Percentiles rank a stretch among this genome's conserved stretches.
These are phyloP conservation scores for Leucosticte australis DNA, from an alignment of 2,113 vertebrate species.

Conservation along the genomic window DNA sequence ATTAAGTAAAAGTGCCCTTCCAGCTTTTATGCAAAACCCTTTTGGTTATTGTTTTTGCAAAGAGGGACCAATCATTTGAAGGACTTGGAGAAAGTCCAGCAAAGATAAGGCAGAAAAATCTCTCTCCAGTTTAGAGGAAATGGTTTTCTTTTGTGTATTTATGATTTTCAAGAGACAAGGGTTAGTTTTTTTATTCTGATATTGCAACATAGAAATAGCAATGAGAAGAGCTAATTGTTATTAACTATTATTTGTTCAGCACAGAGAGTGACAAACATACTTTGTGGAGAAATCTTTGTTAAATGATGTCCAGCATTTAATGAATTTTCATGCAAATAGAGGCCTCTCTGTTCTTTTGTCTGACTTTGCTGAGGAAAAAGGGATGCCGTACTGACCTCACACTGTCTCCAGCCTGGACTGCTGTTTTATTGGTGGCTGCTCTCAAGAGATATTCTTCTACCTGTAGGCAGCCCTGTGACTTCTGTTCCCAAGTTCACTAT, in stretches of 20 bases:
- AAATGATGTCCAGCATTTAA: neutral
- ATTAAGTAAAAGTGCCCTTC: neutral
- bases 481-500: neutral
- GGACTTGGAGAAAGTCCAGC: constrained; percentile 9
- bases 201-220: neutral
- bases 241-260: neutral
- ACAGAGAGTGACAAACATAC: neutral
- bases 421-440: neutral
- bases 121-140: neutral
- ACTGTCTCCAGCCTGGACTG: neutral
- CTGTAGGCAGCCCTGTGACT: neutral
- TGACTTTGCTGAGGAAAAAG: neutral
- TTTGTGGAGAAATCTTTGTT: neutral
- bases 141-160: neutral
- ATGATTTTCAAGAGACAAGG: neutral
- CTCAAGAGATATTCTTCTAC: neutral
- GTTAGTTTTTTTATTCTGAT: neutral
- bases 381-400: neutral
- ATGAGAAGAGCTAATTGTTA: neutral
- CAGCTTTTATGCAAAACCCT: neutral
- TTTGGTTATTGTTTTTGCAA: neutral
- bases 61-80: neutral
- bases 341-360: neutral
- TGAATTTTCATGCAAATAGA: neutral
- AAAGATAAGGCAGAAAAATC: constrained; percentile 25